Evolutionary conservation across 1,140 invertebrate genomes (phyloP).

Genomic region (Drosophila varians): DNA sequence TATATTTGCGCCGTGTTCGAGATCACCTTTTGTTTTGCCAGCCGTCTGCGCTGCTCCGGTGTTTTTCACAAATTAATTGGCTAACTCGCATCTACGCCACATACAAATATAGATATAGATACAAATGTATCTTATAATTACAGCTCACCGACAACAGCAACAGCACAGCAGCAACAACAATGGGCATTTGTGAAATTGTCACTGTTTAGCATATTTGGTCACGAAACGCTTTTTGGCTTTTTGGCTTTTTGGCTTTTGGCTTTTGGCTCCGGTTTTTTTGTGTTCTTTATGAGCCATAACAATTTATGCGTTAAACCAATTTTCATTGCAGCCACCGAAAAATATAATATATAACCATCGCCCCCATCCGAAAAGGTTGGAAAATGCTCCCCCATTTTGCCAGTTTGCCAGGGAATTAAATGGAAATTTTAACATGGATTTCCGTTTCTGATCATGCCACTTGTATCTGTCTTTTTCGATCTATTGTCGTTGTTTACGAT

Average conservation of each 20-base stretch:
- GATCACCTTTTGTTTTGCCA: conserved; percentile 22
- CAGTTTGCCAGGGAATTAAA: conserved; percentile 46
- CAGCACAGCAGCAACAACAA: conserved; percentile 43
- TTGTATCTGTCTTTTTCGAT: too few species aligned
- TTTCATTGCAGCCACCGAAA: conserved; percentile 45
- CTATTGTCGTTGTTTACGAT: not conserved
- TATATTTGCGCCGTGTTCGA: too few species aligned
- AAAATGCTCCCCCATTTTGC: not conserved
- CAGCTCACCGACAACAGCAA: conserved; percentile 41
- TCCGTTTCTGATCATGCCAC: conserved; percentile 55
- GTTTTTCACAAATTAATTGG: conserved; percentile 81
- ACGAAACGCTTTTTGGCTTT: conserved; percentile 54
- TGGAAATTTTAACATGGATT: conserved; percentile 70
- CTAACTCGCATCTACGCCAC: conserved; percentile 29
- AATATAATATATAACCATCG: conserved; percentile 1
- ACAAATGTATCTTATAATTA: conserved; percentile 73
- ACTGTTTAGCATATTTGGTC: conserved; percentile 81
- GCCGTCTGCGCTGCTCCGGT: too few species aligned
- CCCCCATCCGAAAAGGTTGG: too few species aligned
- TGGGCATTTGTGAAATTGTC: conserved; percentile 81
- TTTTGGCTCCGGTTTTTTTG: conserved; percentile 52
- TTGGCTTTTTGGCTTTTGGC: conserved; percentile 23
- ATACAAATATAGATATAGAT: conserved; percentile 49
- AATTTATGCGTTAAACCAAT: conserved; percentile 72
- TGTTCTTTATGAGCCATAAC: conserved; percentile 75